A percentile compares a stretch with the other conserved stretches of the same genome.
Evolutionary conservation across 2,888 invertebrate species (phyloP).

Genomic region (Morinoia aosen): DNA sequence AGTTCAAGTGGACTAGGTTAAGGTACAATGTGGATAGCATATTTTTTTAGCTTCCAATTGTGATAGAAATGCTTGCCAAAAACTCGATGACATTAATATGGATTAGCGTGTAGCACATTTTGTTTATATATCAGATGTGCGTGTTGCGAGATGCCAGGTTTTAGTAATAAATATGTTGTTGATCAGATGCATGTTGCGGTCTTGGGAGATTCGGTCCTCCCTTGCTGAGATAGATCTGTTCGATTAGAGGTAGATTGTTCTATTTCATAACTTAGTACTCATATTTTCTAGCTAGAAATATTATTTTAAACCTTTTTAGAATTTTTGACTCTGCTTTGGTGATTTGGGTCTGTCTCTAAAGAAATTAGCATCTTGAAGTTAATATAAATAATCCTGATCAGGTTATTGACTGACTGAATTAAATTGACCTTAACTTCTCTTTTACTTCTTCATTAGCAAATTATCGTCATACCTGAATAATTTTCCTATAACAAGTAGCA

Average conservation of each 20-base stretch:
- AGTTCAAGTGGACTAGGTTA: not conserved
- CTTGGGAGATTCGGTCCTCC: not conserved
- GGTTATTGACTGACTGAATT: not conserved
- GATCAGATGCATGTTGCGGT: not conserved
- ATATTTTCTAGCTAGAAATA: not conserved
- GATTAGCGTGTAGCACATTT: not conserved
- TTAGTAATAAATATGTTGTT: not conserved
- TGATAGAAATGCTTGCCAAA: constrained; percentile 34
- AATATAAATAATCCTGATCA: not conserved
- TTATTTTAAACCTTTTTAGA: not conserved
- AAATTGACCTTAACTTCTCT: not conserved
- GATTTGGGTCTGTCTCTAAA: not conserved
- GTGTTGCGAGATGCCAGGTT: not conserved
- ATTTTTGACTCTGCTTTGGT: not conserved
- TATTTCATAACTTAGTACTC: not conserved
- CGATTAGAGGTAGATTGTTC: no score
- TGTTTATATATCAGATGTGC: not conserved
- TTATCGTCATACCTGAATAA: not conserved
- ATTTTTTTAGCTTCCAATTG: constrained; percentile 15
- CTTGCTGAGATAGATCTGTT: no score
- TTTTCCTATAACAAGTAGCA: no score
- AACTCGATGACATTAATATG: constrained; percentile 18
- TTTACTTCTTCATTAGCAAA: not conserved
- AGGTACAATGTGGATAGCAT: not conserved
- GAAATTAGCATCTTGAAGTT: not conserved